Base-by-base conservation (phyloP, 2,797 vertebrate species). In the Pipistrellus nathusii region DNA sequence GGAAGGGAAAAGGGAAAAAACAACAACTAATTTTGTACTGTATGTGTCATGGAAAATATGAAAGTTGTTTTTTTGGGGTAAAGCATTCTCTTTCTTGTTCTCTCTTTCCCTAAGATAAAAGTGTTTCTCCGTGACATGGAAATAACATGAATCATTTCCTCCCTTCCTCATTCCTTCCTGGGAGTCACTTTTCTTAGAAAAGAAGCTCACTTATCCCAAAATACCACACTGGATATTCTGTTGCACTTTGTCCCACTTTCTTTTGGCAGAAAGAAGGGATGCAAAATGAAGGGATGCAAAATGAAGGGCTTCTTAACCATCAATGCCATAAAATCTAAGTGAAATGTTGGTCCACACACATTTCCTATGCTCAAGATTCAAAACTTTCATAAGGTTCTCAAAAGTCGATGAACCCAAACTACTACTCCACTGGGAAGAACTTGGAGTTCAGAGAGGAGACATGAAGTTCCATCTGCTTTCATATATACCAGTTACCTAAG, bases 101-200 rank as follows among this genome's bases (percentile, higher is more conserved):
- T 96, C 32, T 72, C 85, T 95, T 96, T 97, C 87, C 90, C 91
- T 87, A 96, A 96, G 95, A 97, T 96, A 80, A 96, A 97, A 97
- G 94, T 85, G 13, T 88, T 95, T 96, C 82, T 88, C 92, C 89
- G 96, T 96, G 96, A 95, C 96, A 95, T 1, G 0, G 30, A 96
- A 93, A 93, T 93, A 97, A 93, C 92, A 95, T 93, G 53, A 95
- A 62, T 32, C 20, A 30, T 23, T 32, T 32, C 21, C 8, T 78
- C 46, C 44, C 12, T 6, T 6, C 55, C 18, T 55, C 44, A 66
- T 69, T 84, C 81, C 35, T 59, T 15, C 55, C 46, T 32, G 23
- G 17, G 6, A 86, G 25, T 69, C 80, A 44, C 48, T 94, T 78
- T 71, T 32, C 23, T 57, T 82, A 91, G 53, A 18, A 71, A 80